A percentile compares a stretch with the other conserved stretches of the same genome.
These are phyloP conservation scores for Campoplex capitator DNA, from an alignment of 2,888 invertebrate species.

Conservation along the genomic window DNA sequence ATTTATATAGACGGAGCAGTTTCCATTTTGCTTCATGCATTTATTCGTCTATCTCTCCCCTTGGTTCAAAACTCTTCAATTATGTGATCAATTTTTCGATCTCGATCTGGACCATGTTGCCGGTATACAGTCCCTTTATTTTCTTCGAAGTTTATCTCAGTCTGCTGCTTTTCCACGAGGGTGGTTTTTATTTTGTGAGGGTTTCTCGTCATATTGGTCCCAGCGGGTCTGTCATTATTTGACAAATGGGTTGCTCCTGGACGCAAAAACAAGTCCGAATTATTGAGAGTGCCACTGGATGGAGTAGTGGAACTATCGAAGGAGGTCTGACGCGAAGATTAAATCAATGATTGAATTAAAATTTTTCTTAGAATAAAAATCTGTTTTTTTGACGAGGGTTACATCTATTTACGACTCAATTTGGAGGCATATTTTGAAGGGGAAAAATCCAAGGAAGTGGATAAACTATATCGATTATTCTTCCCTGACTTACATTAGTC, in stretches of 20 bases:
- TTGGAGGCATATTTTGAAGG: not conserved
- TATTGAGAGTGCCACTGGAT: not conserved
- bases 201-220: not conserved
- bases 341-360: not conserved
- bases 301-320: not conserved
- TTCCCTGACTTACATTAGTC: not conserved
- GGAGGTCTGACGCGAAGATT: not conserved
- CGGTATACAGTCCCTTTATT: not conserved
- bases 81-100: not conserved
- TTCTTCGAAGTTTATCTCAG: not conserved
- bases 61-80: not conserved
- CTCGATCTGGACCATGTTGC: not conserved
- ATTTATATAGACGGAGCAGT: not conserved
- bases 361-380: not conserved
- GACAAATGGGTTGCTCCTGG: not conserved
- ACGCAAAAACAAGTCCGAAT: not conserved
- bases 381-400: not conserved
- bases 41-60: not conserved
- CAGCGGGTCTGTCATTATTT: slow-evolving; percentile 5
- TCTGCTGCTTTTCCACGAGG: slow-evolving; percentile 19
- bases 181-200: slow-evolving; percentile 18
- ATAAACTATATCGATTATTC: not conserved
- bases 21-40: not conserved
- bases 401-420: not conserved
- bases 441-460: not conserved